These are phyloP conservation scores for Silurus asotus DNA, from an alignment of 2,113 vertebrate genomes.

Conservation along the genomic window DNA sequence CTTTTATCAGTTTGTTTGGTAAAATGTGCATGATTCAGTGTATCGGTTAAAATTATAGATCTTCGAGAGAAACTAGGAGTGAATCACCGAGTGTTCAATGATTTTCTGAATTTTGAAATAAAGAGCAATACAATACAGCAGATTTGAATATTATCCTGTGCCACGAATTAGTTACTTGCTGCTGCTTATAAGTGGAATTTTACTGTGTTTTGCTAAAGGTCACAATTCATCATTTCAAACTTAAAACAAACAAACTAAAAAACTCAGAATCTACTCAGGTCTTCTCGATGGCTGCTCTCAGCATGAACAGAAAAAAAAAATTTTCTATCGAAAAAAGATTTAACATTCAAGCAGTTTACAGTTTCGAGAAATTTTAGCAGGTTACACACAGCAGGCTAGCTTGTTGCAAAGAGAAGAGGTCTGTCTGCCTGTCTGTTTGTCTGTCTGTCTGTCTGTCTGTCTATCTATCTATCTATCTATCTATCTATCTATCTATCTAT, in stretches of 20 bases:
- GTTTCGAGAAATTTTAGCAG: too few relatives aligned
- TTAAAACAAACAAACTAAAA: too few relatives aligned
- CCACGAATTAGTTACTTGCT: neutral
- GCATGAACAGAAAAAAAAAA: neutral
- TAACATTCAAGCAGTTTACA: too few relatives aligned
- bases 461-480: neutral
- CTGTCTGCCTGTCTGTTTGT: neutral
- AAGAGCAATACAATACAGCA: too few relatives aligned
- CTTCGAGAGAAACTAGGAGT: neutral
- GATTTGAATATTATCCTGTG: neutral
- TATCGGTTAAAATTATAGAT: neutral
- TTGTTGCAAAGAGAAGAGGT: too few relatives aligned
- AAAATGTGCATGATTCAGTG: too few relatives aligned
- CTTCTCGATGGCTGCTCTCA: neutral
- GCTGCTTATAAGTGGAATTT: neutral
- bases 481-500: neutral
- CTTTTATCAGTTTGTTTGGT: too few relatives aligned
- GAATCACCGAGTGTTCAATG: neutral
- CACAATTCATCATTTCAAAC: too few relatives aligned
- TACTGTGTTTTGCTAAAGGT: too few relatives aligned
- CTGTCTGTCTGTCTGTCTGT: neutral
- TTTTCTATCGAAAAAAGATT: too few relatives aligned
- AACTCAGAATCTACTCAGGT: neutral
- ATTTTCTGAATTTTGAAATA: too few relatives aligned
- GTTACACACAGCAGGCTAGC: too few relatives aligned